Conservation (phyloP, 2,888 invertebrate genomes). For the Dynastes tityus region DNA sequence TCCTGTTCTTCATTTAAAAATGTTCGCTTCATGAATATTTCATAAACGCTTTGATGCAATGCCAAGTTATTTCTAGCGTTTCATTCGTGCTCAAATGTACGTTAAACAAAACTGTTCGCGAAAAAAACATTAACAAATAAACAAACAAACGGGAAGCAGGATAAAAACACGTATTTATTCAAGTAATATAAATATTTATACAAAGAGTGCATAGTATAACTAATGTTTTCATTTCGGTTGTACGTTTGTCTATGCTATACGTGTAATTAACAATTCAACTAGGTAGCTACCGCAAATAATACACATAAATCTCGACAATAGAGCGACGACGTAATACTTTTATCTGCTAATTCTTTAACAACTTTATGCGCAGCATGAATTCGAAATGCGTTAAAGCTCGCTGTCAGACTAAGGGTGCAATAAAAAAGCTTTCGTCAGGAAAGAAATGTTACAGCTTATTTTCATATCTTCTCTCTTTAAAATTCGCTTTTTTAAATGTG, state of each 20-base stretch:
- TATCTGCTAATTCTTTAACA: slow-evolving; percentile 40
- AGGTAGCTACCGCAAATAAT: too few species aligned
- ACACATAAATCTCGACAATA: neutral
- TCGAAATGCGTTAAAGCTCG: neutral
- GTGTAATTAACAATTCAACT: too few species aligned
- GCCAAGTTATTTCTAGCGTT: too few species aligned
- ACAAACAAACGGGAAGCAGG: neutral
- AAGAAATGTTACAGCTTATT: slow-evolving; percentile 18
- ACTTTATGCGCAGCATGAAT: slow-evolving; percentile 20
- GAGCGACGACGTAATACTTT: slow-evolving; percentile 27
- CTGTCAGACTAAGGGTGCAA: slow-evolving; percentile 24
- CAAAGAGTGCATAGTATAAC: neutral
- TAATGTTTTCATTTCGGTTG: slow-evolving; percentile 29
- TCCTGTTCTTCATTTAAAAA: too few species aligned
- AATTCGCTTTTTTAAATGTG: too few species aligned
- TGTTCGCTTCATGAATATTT: too few species aligned
- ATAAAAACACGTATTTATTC: neutral
- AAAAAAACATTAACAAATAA: neutral
- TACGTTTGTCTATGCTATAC: neutral
- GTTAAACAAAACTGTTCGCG: too few species aligned
- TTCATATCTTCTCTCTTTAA: neutral
- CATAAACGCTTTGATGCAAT: too few species aligned
- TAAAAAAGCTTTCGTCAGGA: slow-evolving; percentile 7
- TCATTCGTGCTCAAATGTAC: too few species aligned
- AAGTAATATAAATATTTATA: neutral